phyloP scores from a whole-genome alignment of 2,797 vertebrate species.

The Liparis tanakae region DNA sequence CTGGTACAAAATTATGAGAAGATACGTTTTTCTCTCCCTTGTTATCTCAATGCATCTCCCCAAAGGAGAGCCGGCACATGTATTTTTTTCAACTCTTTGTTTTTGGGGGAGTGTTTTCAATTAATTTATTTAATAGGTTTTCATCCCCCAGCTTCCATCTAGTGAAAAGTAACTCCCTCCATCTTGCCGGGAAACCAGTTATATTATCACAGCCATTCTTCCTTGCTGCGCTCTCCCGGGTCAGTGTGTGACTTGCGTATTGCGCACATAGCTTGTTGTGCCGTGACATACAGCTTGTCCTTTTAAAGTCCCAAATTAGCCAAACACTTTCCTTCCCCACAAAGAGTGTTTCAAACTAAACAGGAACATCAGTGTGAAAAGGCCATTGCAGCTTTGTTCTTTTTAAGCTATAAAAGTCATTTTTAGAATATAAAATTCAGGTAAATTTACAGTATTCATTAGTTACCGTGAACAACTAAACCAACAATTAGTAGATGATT shows the following conservation, averaged over 20 bases:
- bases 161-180: constrained; percentile 63
- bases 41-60: constrained; percentile 63
- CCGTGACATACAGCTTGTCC: constrained; percentile 66
- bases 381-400: neutral
- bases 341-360: constrained; percentile 23
- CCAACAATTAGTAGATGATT: neutral
- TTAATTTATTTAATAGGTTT: constrained; percentile 80
- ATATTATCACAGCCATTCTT: constrained; percentile 75
- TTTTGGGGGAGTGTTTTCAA: constrained; percentile 70
- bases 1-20: constrained; percentile 74
- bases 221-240: constrained; percentile 65
- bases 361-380: constrained; percentile 9
- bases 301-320: constrained; percentile 68
- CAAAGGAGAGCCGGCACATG: constrained; percentile 48
- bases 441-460: neutral
- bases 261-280: constrained; percentile 58
- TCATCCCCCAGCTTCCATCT: constrained; percentile 66
- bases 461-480: neutral
- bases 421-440: neutral
- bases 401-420: neutral
- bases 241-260: constrained; percentile 62
- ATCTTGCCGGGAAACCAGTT: constrained; percentile 67
- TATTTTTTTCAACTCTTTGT: constrained; percentile 54
- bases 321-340: constrained; percentile 51
- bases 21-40: constrained; percentile 69